These are phyloP conservation scores for Pangasius mekongensis DNA, from an alignment of 2,797 vertebrate species.

Conservation along the genomic window DNA sequence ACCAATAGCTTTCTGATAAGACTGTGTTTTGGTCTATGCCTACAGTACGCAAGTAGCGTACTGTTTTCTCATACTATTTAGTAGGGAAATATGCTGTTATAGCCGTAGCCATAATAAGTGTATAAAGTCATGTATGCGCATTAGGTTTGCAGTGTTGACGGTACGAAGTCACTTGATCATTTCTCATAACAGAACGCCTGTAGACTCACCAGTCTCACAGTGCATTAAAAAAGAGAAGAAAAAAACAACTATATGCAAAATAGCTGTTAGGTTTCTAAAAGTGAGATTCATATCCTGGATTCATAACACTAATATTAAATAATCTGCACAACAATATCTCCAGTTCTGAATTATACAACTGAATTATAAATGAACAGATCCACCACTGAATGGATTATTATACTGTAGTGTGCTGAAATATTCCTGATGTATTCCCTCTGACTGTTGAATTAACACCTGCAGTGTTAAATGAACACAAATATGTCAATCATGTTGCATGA, in stretches of 20 bases:
- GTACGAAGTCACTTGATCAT: neutral
- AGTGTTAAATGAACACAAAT: neutral
- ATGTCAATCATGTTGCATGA: neutral
- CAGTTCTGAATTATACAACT: neutral
- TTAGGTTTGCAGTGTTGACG: constrained; percentile 16
- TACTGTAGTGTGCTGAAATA: neutral
- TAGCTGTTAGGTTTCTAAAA: neutral
- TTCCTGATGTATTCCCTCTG: neutral
- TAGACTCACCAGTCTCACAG: neutral
- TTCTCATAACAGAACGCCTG: neutral
- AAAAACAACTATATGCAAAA: neutral
- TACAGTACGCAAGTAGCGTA: neutral
- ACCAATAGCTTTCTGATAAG: neutral
- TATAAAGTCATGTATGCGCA: neutral
- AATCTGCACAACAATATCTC: neutral
- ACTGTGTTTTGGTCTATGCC: neutral
- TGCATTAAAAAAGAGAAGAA: neutral
- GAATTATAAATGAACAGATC: no score
- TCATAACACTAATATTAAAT: neutral
- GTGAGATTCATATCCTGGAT: neutral
- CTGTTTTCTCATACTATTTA: constrained; percentile 1
- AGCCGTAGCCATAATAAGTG: neutral
- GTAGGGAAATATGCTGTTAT: neutral
- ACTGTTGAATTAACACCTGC: neutral
- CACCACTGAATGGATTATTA: neutral